Base-by-base conservation (phyloP, 2,888 invertebrate species). In the Trichogramma dendrolimi region DNA sequence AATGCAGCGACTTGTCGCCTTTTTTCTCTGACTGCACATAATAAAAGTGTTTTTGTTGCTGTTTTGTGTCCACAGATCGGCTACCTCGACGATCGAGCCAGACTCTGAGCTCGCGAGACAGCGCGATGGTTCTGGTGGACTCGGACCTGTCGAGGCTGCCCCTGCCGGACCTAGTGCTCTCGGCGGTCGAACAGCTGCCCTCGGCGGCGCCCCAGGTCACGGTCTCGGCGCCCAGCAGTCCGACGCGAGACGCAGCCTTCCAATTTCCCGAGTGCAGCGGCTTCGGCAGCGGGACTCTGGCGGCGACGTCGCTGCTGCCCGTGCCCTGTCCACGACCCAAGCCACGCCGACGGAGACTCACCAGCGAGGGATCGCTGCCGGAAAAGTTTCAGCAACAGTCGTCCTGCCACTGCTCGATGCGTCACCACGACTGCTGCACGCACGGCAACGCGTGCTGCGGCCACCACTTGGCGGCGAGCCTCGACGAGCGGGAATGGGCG, bases 211-310 rank as follows among this genome's bases (percentile, higher is more conserved):
- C 79, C n/a, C 78, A 76, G 65, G 79, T 78, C 14, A 79, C 79
- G 48, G 78, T 75, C n/a, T 79, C 79, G 48, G 79, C 79, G 14
- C 79, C 79, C 3, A 78, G 74, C 70, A 78, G 79, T 62, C 79
- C 79, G 42, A 79, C 78, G 54, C 71, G 78, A 61, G 79, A 79
- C 64, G 79, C 75, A 4, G 74, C 79, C 10, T 79, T 79, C 61
- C 79, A 79, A 67, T 79, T 79, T 58, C 79, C 79, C 41, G 79
- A 79, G 67, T 75, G 74, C 69, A 76, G 71, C 67, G 67, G 55
- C 48, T 43, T 14, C 65, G 64, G 5, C 8, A 42, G 14, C 44
- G 27, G 39, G 3, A 63, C 55, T 8, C 49, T 39, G 4, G 40
- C 44, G 14, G 38, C 41, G 8, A 14, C 59, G 40, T 40, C 5